Base-by-base conservation (phyloP, 2,888 invertebrate species). In the Alviniconcha strummeri region DNA sequence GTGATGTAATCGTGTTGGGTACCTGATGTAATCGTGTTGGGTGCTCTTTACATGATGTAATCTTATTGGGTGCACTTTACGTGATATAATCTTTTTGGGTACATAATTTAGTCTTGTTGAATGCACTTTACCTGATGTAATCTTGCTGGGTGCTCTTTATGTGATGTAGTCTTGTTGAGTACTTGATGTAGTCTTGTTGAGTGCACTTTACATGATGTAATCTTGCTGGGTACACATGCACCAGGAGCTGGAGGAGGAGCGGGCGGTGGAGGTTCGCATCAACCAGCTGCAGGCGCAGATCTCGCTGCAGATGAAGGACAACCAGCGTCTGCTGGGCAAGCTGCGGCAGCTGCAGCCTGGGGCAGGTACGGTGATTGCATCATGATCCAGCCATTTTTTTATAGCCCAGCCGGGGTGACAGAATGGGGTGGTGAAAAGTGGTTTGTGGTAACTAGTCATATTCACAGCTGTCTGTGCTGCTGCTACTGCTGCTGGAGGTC, bases 221-320 rank as follows among this genome's bases (percentile, higher is more conserved):
- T 56, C 52, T 17, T 77, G 36, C 36, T 36, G 36, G 36, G 36
- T 36, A 36, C 36, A 36, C 3, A 3, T 64, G 52, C 13, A 57
- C 36, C 60, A 83, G 79, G 80, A 76, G 54, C 55, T 64, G 60
- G 86, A 86, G 52, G 85, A 85, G 55, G 88, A 86, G 67, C 82
- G 84, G 36, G 83, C 84, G 11, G 82, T 91, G 13, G 84, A 86
- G 55, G 84, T 85, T 13, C 86, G 86, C 74, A 83, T 91, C 52
- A 84, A 83, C 54, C 81, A 83, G 56, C 86, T 91, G 19, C 89
- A 91, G 83, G 84, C 81, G 8, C 88, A 90, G 82, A 89, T 91
- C 57, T 83, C 87, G 4, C 76, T 67, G 60, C 91, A 91, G 75
- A 83, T 90, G 9, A 76, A 82, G 57, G 88, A 91, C 8, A 91